Percentiles rank a stretch among this genome's conserved stretches.
phyloP scores from a whole-genome alignment of 2,113 vertebrate species.

The Eurypyga helias region DNA sequence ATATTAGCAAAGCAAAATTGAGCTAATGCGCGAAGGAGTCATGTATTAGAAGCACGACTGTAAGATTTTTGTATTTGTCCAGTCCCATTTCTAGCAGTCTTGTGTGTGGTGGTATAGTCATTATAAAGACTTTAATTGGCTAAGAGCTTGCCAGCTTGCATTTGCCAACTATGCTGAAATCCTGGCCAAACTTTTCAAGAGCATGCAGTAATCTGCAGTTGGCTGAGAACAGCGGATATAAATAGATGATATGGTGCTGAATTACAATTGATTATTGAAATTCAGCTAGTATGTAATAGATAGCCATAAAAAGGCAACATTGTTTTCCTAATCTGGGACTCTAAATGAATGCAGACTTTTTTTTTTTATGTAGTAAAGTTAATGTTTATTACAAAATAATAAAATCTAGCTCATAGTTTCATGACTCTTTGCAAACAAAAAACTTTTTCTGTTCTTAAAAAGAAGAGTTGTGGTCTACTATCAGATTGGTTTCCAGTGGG shows the following conservation, averaged over 20 bases:
- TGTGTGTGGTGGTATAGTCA: neutral
- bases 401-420: neutral
- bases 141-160: neutral
- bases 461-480: neutral
- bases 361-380: neutral
- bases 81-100: slow-evolving; percentile 3
- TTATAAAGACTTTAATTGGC: slow-evolving; percentile 13
- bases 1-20: neutral
- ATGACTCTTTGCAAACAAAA: neutral
- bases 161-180: slow-evolving; percentile 43
- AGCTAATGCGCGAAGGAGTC: neutral
- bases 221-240: neutral
- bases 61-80: neutral
- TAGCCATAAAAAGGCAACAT: slow-evolving; percentile 8
- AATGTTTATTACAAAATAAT: neutral
- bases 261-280: slow-evolving; percentile 49
- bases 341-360: neutral
- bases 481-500: neutral
- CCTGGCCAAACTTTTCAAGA: slow-evolving; percentile 23
- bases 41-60: neutral
- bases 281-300: slow-evolving; percentile 12
- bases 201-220: slow-evolving; percentile 4
- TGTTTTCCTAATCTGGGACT: neutral
- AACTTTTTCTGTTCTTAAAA: neutral
- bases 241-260: slow-evolving; percentile 57